Conservation (phyloP, 2,113 vertebrate genomes). For the Raphicerus campestris region DNA sequence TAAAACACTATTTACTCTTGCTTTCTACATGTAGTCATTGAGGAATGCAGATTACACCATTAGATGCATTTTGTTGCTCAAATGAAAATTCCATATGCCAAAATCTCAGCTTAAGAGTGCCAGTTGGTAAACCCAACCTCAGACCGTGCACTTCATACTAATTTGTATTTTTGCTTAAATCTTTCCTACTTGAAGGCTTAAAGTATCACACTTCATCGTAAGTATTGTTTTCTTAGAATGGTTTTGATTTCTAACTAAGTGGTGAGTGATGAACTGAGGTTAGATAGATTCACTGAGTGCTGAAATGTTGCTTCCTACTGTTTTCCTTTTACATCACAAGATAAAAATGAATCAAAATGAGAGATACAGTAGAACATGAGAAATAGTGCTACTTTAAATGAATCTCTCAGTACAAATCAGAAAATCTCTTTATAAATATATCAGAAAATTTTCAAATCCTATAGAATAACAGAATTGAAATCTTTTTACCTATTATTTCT, state of each 20-base stretch:
- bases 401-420: neutral
- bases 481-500: neutral
- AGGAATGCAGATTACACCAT: slow-evolving; percentile 15
- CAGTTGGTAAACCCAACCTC: neutral
- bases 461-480: neutral
- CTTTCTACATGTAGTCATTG: neutral
- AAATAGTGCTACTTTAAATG: neutral
- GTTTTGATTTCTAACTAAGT: neutral
- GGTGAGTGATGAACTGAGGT: neutral
- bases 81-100: slow-evolving; percentile 4
- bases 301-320: neutral
- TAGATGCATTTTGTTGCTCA: slow-evolving; percentile 21
- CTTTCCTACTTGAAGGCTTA: neutral
- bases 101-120: neutral
- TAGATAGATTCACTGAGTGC: neutral
- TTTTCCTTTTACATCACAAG: neutral
- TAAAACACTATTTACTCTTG: slow-evolving; percentile 17
- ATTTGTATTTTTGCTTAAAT: neutral
- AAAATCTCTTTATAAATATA: neutral
- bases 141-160: neutral
- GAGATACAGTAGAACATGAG: neutral
- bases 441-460: neutral
- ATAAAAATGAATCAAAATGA: slow-evolving; percentile 7
- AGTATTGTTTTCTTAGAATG: slow-evolving; percentile 19
- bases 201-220: neutral